Percentiles rank a stretch among this genome's conserved stretches.
Evolutionary conservation across 2,888 invertebrate species (phyloP).

Genomic region (Diarsia rubi): DNA sequence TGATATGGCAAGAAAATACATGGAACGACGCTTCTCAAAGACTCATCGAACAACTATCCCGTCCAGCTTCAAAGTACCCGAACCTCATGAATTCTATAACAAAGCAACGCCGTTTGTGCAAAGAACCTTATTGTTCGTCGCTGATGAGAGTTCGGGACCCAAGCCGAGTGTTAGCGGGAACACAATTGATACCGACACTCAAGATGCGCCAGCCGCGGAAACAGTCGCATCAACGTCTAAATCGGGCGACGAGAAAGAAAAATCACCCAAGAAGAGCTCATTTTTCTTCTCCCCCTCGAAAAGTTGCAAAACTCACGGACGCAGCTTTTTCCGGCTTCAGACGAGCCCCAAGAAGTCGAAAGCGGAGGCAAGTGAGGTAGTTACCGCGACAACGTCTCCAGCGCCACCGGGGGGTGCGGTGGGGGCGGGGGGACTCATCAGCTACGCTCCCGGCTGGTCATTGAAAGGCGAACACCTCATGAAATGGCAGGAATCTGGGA

Average conservation of each 20-base stretch:
- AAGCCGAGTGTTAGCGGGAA: conserved; percentile 74
- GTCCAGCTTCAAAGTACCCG: conserved; percentile 87
- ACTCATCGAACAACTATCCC: conserved; percentile 88
- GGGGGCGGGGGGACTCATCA: conserved; percentile 87
- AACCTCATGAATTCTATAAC: conserved; percentile 88
- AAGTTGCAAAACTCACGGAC: conserved; percentile 88
- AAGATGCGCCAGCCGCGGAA: conserved; percentile 74
- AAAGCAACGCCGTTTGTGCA: conserved; percentile 90
- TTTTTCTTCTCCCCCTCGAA: conserved; percentile 90
- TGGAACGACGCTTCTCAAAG: conserved; percentile 89
- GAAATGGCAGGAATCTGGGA: conserved; percentile 92
- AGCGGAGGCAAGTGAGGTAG: conserved; percentile 77
- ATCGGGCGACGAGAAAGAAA: conserved; percentile 85
- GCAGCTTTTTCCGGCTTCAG: conserved; percentile 89
- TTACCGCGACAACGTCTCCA: conserved; percentile 68
- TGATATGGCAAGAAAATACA: conserved; percentile 90
- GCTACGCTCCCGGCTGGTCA: conserved; percentile 92
- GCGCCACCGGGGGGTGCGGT: conserved; percentile 73
- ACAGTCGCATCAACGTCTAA: conserved; percentile 79
- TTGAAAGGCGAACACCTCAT: conserved; percentile 91
- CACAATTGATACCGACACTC: conserved; percentile 70
- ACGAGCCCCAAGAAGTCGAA: conserved; percentile 89
- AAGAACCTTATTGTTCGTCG: conserved; percentile 87
- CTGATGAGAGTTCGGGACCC: conserved; percentile 87
- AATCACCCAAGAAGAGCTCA: conserved; percentile 89